Percentiles rank a stretch among this genome's conserved stretches.
phyloP scores from a whole-genome alignment of 2,797 vertebrate species.

The Enoplosus armatus region DNA sequence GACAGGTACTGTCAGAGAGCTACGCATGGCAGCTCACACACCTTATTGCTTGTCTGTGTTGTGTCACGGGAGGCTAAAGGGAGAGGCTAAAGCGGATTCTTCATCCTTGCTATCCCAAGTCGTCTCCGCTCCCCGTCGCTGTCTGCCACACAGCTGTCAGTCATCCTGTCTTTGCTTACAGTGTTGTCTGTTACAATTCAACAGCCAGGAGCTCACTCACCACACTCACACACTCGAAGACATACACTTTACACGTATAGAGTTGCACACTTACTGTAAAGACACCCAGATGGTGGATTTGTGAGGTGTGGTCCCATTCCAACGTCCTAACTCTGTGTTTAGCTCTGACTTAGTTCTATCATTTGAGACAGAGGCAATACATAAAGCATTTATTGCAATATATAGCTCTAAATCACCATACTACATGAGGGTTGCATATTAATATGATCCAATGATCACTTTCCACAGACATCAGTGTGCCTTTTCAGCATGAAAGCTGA shows the following conservation, averaged over 20 bases:
- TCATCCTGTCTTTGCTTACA: slow-evolving; percentile 49
- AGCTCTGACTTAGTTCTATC: not conserved
- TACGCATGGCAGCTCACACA: slow-evolving; percentile 51
- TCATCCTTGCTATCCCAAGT: slow-evolving; percentile 39
- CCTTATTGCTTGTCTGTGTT: slow-evolving; percentile 48
- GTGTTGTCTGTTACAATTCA: slow-evolving; percentile 7
- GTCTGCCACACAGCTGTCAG: slow-evolving; percentile 57
- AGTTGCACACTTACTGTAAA: not conserved
- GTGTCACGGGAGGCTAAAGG: slow-evolving; percentile 47
- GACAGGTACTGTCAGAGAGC: slow-evolving; percentile 84
- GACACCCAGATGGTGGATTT: not conserved
- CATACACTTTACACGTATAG: not conserved
- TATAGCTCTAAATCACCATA: not conserved
- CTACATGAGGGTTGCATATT: too few species aligned
- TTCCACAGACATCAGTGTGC: not conserved
- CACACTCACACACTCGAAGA: not conserved
- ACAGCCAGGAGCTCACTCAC: slow-evolving; percentile 5
- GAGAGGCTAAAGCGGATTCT: slow-evolving; percentile 52
- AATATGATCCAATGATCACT: not conserved
- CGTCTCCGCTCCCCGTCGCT: slow-evolving; percentile 20
- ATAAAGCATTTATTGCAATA: not conserved
- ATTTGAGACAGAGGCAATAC: slow-evolving; percentile 2
- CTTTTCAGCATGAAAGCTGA: not conserved
- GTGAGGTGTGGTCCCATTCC: slow-evolving; percentile 4
- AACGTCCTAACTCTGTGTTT: not conserved